Evolutionary conservation across 2,797 vertebrate genomes (phyloP).

Genomic region (Kryptopterus vitreolus): DNA sequence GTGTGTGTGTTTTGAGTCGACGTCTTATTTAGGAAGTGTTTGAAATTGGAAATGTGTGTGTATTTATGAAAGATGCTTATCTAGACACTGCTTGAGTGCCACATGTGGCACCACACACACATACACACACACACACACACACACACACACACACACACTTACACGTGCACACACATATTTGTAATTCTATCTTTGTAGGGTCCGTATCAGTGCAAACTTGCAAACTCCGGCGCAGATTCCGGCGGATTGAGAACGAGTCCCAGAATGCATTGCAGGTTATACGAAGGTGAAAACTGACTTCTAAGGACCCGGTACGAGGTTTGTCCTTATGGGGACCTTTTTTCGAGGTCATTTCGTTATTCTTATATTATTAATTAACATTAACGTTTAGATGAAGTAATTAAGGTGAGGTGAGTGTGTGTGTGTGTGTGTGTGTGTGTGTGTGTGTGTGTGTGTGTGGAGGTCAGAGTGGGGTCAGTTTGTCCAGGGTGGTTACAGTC

Average conservation of each 20-base stretch:
- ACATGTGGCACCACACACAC: neutral
- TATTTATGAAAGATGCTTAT: conserved; percentile 23
- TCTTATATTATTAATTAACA: too few species aligned
- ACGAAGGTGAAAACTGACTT: neutral
- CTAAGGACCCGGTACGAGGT: neutral
- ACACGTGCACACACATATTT: neutral
- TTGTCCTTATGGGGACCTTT: neutral
- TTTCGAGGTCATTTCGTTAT: too few species aligned
- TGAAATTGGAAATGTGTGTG: conserved; percentile 26
- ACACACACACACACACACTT: conserved; percentile 1
- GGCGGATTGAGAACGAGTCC: neutral
- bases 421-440: conserved; percentile 39
- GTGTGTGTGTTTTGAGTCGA: neutral
- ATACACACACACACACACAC: neutral
- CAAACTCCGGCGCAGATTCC: neutral
- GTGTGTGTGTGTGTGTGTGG: conserved; percentile 30
- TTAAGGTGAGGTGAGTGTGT: neutral
- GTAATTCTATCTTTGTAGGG: neutral
- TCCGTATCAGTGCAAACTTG: neutral
- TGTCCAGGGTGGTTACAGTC: conserved; percentile 44
- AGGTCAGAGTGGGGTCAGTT: conserved; percentile 52
- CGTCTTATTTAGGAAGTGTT: conserved; percentile 25
- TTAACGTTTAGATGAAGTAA: neutral
- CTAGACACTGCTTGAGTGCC: conserved; percentile 1
- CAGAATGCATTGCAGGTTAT: neutral